Base-by-base conservation (phyloP, 2,797 vertebrate species). In the Ctenochaetus hawaiiensis region DNA sequence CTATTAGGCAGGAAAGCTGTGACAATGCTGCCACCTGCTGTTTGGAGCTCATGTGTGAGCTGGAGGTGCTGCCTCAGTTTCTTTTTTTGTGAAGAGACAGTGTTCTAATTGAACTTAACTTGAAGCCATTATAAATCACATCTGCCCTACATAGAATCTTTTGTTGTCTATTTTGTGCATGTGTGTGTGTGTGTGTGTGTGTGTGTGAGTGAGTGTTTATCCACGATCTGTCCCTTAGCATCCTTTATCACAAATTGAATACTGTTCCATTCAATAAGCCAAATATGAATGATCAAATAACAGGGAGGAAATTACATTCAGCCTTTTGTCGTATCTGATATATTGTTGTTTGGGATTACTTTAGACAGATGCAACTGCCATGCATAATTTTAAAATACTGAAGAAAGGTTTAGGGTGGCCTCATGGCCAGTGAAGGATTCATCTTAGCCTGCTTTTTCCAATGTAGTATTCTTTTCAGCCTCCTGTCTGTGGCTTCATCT, bases 21-120 rank as follows among this genome's bases (percentile, higher is more conserved):
- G 78, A 73, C 93, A 84, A 94, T 94, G 93, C 93, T 95, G 92
- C 94, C 95, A 95, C 94, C 95, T 95, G 89, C 94, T 95, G 93
- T 66, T 80, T 18, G 64, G 6, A 67, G 58, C 20, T 43, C 11
- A 49, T 41, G 78, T 54, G 37, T 66, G 71, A 81, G 72, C 8
- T 60, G 59, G 30, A 67, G 52, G 23, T 49, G 56, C 58, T 45
- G 53, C 8, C 18, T 52, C 47, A 43, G 49, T 20, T 84, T 81
- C 37, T 30, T 56, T 44, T 68, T 78, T 60, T 34, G 62, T 65
- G 45, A 47, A 75, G 70, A 82, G 63, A 75, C 56, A 39, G 39
- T 51, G 74, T 75, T 88, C 67, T 85, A 87, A 89, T 85, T 84
- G 75, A 85, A 65, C 83, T 65, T 56, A 68, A 79, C 81, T 79